A percentile compares a stretch with the other conserved stretches of the same genome.
These are phyloP conservation scores for Aphodius granarius DNA, from an alignment of 2,888 invertebrate genomes.

Conservation along the genomic window DNA sequence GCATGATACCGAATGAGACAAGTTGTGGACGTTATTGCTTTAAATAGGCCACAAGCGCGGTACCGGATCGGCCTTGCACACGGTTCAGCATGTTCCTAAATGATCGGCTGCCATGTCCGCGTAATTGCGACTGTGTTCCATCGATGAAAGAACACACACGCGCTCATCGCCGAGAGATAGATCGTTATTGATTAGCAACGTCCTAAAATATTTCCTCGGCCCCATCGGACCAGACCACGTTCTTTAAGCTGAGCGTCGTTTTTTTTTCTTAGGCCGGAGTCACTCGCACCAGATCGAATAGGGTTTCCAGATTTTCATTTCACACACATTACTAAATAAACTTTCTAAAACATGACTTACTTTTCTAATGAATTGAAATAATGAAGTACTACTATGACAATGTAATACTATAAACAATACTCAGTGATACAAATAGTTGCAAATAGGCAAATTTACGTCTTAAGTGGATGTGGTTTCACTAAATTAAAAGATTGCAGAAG, in stretches of 20 bases:
- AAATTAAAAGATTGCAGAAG: no score
- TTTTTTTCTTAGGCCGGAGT: background rate
- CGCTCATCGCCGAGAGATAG: constrained; percentile 21
- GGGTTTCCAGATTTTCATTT: background rate
- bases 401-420: no score
- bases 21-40: constrained; percentile 11
- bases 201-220: constrained; percentile 24
- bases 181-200: constrained; percentile 33
- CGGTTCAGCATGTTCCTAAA: constrained; percentile 21
- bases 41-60: constrained; percentile 19
- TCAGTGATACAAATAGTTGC: no score
- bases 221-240: no score
- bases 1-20: constrained; percentile 11
- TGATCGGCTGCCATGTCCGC: constrained; percentile 31
- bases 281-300: no score
- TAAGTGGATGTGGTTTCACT: no score
- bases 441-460: no score
- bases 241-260: background rate
- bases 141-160: constrained; percentile 32
- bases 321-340: background rate
- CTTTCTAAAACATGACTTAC: no score
- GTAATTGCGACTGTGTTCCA: constrained; percentile 32
- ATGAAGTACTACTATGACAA: no score
- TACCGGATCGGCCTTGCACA: constrained; percentile 14
- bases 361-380: no score